A percentile compares a stretch with the other conserved stretches of the same genome.
Conservation (phyloP, 2,797 vertebrate species). For the Falco concolor region DNA sequence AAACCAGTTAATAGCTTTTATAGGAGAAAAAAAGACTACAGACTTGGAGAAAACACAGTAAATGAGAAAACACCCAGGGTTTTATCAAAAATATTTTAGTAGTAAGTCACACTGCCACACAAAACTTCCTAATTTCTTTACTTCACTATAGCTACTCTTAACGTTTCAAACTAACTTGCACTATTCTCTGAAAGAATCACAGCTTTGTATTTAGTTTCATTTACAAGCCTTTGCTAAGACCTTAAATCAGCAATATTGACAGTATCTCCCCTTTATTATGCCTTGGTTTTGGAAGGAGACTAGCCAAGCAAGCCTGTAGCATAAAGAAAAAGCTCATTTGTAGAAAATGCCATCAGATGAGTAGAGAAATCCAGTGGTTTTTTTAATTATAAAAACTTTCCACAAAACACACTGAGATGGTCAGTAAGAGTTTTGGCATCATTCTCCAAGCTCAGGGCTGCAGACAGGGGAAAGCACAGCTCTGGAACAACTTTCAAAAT, state of each 20-base stretch:
- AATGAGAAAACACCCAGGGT: neutral
- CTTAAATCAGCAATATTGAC: neutral
- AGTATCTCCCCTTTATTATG: neutral
- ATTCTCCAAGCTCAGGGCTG: neutral
- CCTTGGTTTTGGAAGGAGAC: neutral
- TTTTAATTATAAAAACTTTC: neutral
- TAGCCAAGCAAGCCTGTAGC: neutral
- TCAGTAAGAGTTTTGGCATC: slow-evolving; percentile 10
- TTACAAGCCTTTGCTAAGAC: neutral
- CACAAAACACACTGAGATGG: slow-evolving; percentile 30
- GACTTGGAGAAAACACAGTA: neutral
- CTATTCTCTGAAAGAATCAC: neutral
- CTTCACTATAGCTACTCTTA: neutral
- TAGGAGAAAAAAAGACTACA: neutral
- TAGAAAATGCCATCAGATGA: neutral
- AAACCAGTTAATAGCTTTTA: neutral
- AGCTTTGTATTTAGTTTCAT: neutral
- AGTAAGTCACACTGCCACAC: neutral
- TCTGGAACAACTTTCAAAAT: neutral
- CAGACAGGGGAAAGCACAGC: slow-evolving; percentile 38
- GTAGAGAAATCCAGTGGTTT: neutral
- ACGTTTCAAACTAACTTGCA: neutral
- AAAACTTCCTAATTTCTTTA: neutral
- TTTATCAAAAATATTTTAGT: neutral
- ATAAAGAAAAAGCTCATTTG: neutral